Base-by-base conservation (phyloP, 2,113 vertebrate species). In the Cyphomyrus discorhynchus region DNA sequence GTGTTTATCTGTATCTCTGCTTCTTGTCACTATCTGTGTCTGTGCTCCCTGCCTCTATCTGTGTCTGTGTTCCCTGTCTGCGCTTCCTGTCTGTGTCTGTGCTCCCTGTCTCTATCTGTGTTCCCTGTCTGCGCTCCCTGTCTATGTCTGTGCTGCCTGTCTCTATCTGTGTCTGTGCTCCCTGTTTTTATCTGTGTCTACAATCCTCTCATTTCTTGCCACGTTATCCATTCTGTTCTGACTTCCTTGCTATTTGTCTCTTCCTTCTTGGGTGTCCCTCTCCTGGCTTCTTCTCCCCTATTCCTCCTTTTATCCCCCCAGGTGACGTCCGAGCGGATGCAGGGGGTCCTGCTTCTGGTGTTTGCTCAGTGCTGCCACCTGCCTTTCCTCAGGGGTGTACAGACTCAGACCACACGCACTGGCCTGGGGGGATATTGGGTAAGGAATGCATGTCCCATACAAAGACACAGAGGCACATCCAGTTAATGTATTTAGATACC, bases 271-370 rank as follows among this genome's bases (percentile, higher is more conserved):
- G 45, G 42, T 46, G 13, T 88, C n/a, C 49, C 24, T 53, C 46
- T 52, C 24, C 49, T 47, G 39, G 82, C 74, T 42, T 80, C 35
- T 80, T 2, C 35, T 42, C 35, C 35, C 15, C 35, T 17, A 80
- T 80, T 3, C 31, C 74, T 80, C 5, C 17, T 80, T 42, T 80
- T 80, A 35, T 42, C 74, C 5, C 46, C 39, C 8, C 94, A 99
- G 98, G 97, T 98, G 92, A 98, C 97, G 1, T 98, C 98, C 0
- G 98, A 98, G 92, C 95, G 98, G 88, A 99, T 99, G 98, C 98
- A 99, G 92, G 98, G 98, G 0, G 97, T 99, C 90, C 96, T 99
- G 77, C 94, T 99, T 47, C 95, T 99, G 92, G 96, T 99, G 42
- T 99, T 99, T 92, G 97, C 97, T 90, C 98, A 97, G 93, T 98